Percentiles rank a stretch among this genome's conserved stretches.
phyloP scores from a whole-genome alignment of 2,888 invertebrate species.

The Lasioglossum vierecki region DNA sequence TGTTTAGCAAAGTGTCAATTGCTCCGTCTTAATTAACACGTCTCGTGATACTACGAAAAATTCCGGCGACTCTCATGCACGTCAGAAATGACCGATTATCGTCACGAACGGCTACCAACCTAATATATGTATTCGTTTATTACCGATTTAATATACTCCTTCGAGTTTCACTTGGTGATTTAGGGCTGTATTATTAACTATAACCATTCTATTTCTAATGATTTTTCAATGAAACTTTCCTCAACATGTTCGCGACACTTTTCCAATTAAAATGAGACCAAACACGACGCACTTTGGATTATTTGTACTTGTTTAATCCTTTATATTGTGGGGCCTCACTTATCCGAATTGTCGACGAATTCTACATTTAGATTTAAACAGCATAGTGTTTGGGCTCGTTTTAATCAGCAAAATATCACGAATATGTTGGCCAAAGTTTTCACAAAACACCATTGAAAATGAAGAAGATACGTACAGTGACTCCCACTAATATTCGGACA shows the following conservation, averaged over 20 bases:
- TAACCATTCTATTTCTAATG: not conserved
- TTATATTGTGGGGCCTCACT: too few relatives aligned
- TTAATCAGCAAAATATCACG: not conserved
- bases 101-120: not conserved
- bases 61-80: conserved; percentile 13
- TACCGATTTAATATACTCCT: not conserved
- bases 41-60: conserved; percentile 38
- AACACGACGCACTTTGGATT: not conserved
- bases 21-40: conserved; percentile 49
- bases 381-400: not conserved
- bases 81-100: conserved; percentile 1
- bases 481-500: too few relatives aligned
- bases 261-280: not conserved
- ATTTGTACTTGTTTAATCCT: not conserved
- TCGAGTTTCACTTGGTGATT: not conserved
- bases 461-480: too few relatives aligned
- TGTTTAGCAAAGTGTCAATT: conserved; percentile 52
- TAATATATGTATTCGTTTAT: not conserved
- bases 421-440: not conserved
- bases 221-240: not conserved
- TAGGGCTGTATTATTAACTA: not conserved
- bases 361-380: too few relatives aligned
- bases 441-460: not conserved
- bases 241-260: not conserved
- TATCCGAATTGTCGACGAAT: not conserved